Evolutionary conservation across 2,888 invertebrate species (phyloP), one percentile per base, ranked within the genome.

Genomic region (Amiota minor): DNA sequence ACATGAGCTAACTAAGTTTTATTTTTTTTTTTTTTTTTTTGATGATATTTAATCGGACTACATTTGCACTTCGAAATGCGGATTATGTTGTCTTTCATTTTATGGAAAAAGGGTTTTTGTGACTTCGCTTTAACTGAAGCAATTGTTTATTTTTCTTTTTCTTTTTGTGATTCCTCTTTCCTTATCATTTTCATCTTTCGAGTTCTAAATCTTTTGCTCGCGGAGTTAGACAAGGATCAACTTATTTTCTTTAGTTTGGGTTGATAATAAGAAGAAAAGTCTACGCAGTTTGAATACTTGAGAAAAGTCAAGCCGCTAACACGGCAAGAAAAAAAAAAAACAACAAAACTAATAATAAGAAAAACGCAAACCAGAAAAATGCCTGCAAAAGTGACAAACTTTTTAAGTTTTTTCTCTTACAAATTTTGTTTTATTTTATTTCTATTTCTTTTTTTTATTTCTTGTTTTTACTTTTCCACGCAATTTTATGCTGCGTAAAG

Each of bases 391-490:
- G 67, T 68, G 53, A 68, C 23, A 68, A 68, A 68, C 18, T 68
- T 68, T 68, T 53, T 18, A 68, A 68, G 50, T 68, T 68, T 50
- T 20, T 16, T n/a, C 11, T 9, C 9, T 23, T 20, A 14, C 45
- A 45, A 45, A 9, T n/a, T 23, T 16, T 53, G 11, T 46, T 49
- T 65, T 70, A 35, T 35, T 35, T 35, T 6, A 35, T 35, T 74
- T 75, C 11, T 56, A 70, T 35, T 23, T 23, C 35, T n/a, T 9
- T 45, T 23, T 62, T 45, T 62, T 62, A 46, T n/a, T 9, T 12
- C n/a, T 53, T 11, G 23, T 49, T 69, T 68, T 6, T 35, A 8
- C 35, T 35, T 74, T 75, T 12, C 62, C 70, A 59, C 16, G 20
- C 20, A 16, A 47, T 16, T 65, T 16, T 20, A 11, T 47, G 18